phyloP scores from a whole-genome alignment of 1,140 invertebrate genomes.

The Luehdorfia chinensis region DNA sequence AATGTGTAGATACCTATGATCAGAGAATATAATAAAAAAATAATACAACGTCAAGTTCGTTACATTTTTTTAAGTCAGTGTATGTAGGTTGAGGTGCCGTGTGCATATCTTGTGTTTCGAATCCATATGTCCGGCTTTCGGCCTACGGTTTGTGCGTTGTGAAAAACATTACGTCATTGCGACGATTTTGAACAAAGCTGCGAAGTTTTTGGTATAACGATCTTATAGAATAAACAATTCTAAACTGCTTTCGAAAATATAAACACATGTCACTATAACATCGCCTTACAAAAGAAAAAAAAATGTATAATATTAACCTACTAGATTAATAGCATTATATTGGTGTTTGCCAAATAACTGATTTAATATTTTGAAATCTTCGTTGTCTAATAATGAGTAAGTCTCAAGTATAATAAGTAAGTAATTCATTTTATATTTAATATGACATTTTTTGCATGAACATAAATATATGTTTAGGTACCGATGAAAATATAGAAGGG shows the following conservation, averaged over 20 bases:
- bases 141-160: constrained; percentile 47
- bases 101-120: constrained; percentile 55
- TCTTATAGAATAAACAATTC: background rate
- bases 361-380: too few relatives aligned
- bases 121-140: constrained; percentile 56
- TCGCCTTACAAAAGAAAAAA: too few relatives aligned
- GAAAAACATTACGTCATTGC: constrained; percentile 63
- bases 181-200: constrained; percentile 26
- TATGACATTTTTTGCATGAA: too few relatives aligned
- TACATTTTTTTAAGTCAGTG: constrained; percentile 54
- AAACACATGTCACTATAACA: background rate
- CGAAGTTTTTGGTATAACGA: constrained; percentile 8
- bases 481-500: constrained; percentile 24
- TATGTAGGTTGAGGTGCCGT: constrained; percentile 69
- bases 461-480: constrained; percentile 16
- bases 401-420: too few relatives aligned
- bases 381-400: constrained; percentile 34
- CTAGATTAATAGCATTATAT: too few relatives aligned
- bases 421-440: too few relatives aligned
- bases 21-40: constrained; percentile 34
- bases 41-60: constrained; percentile 42
- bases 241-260: constrained; percentile 12
- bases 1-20: too few relatives aligned
- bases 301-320: too few relatives aligned
- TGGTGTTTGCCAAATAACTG: too few relatives aligned